A percentile compares a stretch with the other conserved stretches of the same genome.
Conservation (phyloP, 2,797 vertebrate species). For the Hyperoplus immaculatus region DNA sequence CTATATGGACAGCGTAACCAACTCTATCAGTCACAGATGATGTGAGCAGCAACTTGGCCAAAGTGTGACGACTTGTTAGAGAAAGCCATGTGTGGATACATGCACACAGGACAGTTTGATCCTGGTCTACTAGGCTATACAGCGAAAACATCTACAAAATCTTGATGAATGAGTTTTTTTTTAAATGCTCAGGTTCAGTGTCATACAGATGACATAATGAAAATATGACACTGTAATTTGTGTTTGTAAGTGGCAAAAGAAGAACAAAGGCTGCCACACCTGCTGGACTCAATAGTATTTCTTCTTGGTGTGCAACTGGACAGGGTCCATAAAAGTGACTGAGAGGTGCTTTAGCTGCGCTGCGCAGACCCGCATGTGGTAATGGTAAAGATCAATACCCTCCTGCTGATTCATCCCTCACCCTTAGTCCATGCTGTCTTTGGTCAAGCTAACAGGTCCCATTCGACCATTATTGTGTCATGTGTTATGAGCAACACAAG, state of each 20-base stretch:
- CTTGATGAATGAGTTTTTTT: conserved; percentile 7
- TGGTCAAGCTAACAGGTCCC: conserved; percentile 75
- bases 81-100: not conserved
- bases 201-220: conserved; percentile 9
- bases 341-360: conserved; percentile 71
- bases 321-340: conserved; percentile 75
- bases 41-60: conserved; percentile 6
- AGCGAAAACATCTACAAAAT: not conserved
- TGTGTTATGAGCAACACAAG: conserved; percentile 74
- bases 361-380: conserved; percentile 67
- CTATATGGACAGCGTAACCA: conserved; percentile 2
- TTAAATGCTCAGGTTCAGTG: not conserved
- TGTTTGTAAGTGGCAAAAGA: conserved; percentile 31
- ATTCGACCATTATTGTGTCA: conserved; percentile 81
- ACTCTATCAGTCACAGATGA: conserved; percentile 20
- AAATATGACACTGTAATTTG: conserved; percentile 25
- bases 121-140: not conserved
- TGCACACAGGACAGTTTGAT: not conserved
- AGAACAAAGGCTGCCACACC: conserved; percentile 34
- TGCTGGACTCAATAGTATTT: conserved; percentile 47
- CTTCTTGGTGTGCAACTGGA: conserved; percentile 60
- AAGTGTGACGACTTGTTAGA: not conserved
- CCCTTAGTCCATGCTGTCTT: conserved; percentile 61
- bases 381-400: conserved; percentile 79
- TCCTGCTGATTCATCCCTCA: conserved; percentile 76